Evolutionary conservation across 2,113 vertebrate species (phyloP).

Genomic region (Hippocampus mohnikei): DNA sequence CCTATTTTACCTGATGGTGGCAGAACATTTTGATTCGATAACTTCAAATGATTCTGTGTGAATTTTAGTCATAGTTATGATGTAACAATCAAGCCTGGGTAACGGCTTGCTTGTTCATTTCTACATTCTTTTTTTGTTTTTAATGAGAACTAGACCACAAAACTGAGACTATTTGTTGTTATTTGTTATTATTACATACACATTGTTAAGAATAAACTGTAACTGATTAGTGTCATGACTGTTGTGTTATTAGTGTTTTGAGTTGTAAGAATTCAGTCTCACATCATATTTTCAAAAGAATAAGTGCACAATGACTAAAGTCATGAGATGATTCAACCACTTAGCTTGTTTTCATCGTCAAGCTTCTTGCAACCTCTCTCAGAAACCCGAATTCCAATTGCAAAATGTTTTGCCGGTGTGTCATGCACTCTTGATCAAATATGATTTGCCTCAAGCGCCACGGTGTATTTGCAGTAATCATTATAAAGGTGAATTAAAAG

Average conservation of each 20-base stretch:
- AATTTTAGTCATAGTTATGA: background rate
- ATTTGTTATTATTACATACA: background rate
- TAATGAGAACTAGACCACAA: background rate
- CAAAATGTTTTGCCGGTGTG: background rate
- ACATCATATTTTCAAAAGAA: background rate
- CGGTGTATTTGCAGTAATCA: constrained; percentile 27
- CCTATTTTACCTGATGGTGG: constrained; percentile 13
- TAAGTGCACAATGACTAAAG: background rate
- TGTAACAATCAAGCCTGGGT: background rate
- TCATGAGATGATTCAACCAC: too few relatives aligned
- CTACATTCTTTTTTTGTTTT: background rate
- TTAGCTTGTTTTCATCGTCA: background rate
- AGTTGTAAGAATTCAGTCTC: background rate
- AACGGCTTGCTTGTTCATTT: background rate
- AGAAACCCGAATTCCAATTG: background rate
- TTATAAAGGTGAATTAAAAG: constrained; percentile 15
- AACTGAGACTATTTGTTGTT: background rate
- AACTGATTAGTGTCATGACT: background rate
- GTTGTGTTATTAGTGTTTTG: background rate
- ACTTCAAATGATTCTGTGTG: background rate
- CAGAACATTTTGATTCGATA: background rate
- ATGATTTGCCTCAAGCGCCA: background rate
- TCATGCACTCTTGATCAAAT: background rate
- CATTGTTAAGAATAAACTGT: background rate
- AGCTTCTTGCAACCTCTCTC: background rate